Percentiles rank a stretch among this genome's conserved stretches.
Conservation (phyloP, 2,797 vertebrate species). For the Sebastes vulpes region DNA sequence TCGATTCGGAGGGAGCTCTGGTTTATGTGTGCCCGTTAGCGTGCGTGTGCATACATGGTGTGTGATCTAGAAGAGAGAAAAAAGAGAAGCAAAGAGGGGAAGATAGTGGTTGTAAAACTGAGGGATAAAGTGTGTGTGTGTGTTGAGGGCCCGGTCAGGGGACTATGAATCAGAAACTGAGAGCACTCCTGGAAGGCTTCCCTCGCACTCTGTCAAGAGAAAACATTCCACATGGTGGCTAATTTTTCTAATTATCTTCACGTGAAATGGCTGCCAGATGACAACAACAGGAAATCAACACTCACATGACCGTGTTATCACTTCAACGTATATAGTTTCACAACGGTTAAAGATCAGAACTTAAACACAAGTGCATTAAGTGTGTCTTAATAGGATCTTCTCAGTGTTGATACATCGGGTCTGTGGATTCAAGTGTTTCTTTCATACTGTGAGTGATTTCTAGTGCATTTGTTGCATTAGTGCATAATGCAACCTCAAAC, state of each 20-base stretch:
- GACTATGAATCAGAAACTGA: constrained; percentile 54
- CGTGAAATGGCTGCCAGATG: constrained; percentile 87
- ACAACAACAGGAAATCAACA: constrained; percentile 82
- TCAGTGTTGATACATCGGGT: background rate
- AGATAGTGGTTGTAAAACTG: constrained; percentile 53
- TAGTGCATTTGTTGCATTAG: no score
- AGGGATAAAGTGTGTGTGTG: constrained; percentile 23
- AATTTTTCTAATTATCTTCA: constrained; percentile 88
- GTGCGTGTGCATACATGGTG: constrained; percentile 33
- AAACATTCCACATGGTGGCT: constrained; percentile 86
- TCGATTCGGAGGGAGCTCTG: constrained; percentile 30
- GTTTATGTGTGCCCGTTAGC: constrained; percentile 15
- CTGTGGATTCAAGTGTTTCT: background rate
- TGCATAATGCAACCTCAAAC: background rate
- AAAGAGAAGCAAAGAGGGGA: constrained; percentile 22
- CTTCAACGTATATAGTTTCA: constrained; percentile 34
- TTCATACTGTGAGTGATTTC: background rate
- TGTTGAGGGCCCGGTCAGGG: constrained; percentile 20
- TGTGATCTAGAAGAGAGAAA: constrained; percentile 31
- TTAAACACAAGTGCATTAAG: background rate
- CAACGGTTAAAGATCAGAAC: background rate
- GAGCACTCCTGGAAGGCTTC: constrained; percentile 82
- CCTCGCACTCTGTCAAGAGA: constrained; percentile 65
- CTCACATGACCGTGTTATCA: constrained; percentile 62
- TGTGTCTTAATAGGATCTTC: background rate